phyloP scores from a whole-genome alignment of 1,140 invertebrate species.

The Mamestra configurata region DNA sequence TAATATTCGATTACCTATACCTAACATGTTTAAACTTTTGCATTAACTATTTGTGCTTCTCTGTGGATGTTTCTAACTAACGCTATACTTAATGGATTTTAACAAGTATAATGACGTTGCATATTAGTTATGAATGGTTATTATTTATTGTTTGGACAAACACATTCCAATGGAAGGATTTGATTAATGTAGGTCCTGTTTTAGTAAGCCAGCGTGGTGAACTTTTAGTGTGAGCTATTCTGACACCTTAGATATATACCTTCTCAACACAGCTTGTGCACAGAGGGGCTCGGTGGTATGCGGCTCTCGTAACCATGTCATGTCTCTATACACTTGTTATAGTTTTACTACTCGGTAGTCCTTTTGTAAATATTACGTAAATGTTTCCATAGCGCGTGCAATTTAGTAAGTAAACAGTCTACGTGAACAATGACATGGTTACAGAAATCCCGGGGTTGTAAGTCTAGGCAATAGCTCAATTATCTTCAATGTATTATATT shows the following conservation, averaged over 20 bases:
- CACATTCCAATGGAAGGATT: slow-evolving; percentile 51
- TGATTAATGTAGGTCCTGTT: slow-evolving; percentile 51
- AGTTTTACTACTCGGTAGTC: slow-evolving; percentile 55
- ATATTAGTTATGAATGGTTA: slow-evolving; percentile 46
- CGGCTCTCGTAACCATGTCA: slow-evolving; percentile 84
- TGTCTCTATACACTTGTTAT: slow-evolving; percentile 54
- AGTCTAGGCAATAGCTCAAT: slow-evolving; percentile 85
- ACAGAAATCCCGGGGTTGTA: slow-evolving; percentile 85
- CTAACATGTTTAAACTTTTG: slow-evolving; percentile 45
- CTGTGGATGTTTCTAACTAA: slow-evolving; percentile 50
- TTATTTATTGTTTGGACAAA: slow-evolving; percentile 18
- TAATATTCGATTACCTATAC: slow-evolving; percentile 58
- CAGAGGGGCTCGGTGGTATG: slow-evolving; percentile 82
- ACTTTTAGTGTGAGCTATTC: slow-evolving; percentile 72
- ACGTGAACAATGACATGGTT: slow-evolving; percentile 78
- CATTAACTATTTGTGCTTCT: slow-evolving; percentile 51
- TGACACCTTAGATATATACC: slow-evolving; percentile 71
- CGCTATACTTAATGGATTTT: slow-evolving; percentile 46
- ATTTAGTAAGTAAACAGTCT: slow-evolving; percentile 50
- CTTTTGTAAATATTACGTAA: slow-evolving; percentile 75
- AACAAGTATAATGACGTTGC: slow-evolving; percentile 44
- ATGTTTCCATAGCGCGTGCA: slow-evolving; percentile 50
- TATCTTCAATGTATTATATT: slow-evolving; percentile 80
- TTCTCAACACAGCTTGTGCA: slow-evolving; percentile 79
- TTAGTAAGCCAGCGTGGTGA: slow-evolving; percentile 36